Evolutionary conservation across 2,113 vertebrate species (phyloP).

Genomic region (Coryphaenoides rupestris): DNA sequence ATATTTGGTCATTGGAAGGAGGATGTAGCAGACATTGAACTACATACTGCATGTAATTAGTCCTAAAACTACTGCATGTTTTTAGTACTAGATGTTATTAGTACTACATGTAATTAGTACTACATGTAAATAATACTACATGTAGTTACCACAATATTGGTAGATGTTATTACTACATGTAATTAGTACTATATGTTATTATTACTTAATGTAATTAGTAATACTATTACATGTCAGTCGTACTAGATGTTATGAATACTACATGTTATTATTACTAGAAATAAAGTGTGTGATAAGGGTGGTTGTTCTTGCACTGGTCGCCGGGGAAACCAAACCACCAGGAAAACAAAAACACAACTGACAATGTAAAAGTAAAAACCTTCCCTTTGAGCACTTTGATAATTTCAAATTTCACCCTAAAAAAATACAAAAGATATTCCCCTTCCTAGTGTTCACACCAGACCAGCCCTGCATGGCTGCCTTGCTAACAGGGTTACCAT

Average conservation of each 20-base stretch:
- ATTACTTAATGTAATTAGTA: not conserved
- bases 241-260: not conserved
- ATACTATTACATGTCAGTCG: not conserved
- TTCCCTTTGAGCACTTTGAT: conserved; percentile 57
- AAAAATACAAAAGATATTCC: conserved; percentile 34
- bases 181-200: not conserved
- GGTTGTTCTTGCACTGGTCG: too few species aligned
- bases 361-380: conserved; percentile 43
- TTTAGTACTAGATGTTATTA: too few species aligned
- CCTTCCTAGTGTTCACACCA: conserved; percentile 25
- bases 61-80: not conserved
- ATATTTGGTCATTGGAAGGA: not conserved
- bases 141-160: too few species aligned
- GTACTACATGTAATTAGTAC: too few species aligned
- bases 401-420: conserved; percentile 27
- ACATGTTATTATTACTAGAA: too few species aligned
- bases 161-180: too few species aligned
- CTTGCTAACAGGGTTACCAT: too few species aligned
- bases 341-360: conserved; percentile 20
- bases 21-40: too few species aligned
- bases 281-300: too few species aligned
- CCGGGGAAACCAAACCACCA: conserved; percentile 34
- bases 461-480: conserved; percentile 30
- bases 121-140: too few species aligned
- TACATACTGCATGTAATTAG: not conserved